Conservation (phyloP, 2,888 invertebrate genomes). For the Morpho deidamia region DNA sequence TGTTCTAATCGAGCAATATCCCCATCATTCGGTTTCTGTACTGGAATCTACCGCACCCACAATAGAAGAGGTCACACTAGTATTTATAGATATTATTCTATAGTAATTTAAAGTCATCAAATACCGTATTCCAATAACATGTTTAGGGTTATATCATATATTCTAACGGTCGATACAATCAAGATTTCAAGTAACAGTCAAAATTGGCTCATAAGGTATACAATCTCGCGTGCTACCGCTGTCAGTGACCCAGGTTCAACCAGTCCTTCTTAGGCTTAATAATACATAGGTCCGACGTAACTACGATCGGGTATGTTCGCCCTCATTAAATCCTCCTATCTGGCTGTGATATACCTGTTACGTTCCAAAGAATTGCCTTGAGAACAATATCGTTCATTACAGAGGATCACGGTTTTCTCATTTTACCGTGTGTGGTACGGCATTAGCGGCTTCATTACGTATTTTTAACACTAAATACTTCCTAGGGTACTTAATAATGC, state of each 20-base stretch:
- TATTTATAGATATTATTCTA: too few species aligned
- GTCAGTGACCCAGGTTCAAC: conserved; percentile 60
- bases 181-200: conserved; percentile 22
- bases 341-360: conserved; percentile 14
- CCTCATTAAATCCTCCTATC: conserved; percentile 56
- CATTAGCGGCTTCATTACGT: conserved; percentile 15
- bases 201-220: conserved; percentile 30
- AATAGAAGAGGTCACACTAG: too few species aligned
- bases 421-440: conserved; percentile 14
- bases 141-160: neutral
- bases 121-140: neutral
- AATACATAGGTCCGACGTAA: conserved; percentile 66
- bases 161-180: conserved; percentile 18
- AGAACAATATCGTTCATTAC: conserved; percentile 20
- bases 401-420: conserved; percentile 18
- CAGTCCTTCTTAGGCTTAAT: conserved; percentile 72
- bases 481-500: conserved; percentile 2
- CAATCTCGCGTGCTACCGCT: conserved; percentile 52
- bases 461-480: conserved; percentile 9
- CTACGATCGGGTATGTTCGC: conserved; percentile 49
- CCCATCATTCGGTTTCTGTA: too few species aligned
- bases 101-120: neutral
- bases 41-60: too few species aligned
- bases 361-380: conserved; percentile 12
- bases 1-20: too few species aligned